Evolutionary conservation across 23 tunicate species (phyloP), one percentile per base, ranked within the genome.

Genomic region (Diplosoma virens): DNA sequence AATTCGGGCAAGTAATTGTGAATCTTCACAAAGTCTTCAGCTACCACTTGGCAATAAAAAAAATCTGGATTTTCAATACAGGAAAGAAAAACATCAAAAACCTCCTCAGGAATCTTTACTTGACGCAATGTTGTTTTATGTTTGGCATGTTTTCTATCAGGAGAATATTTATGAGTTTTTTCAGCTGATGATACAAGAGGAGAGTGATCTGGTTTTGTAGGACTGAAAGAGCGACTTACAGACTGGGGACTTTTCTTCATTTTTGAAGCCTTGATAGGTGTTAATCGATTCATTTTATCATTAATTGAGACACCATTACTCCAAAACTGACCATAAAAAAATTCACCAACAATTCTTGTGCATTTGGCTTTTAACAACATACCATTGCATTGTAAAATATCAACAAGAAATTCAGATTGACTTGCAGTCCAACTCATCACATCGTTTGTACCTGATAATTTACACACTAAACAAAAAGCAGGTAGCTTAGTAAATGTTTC

Each of bases 401-500:
- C 48, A 7, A 33, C 46, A 3, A 79, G 47, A 67, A 47, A 67
- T 6, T 18, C 5, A 14, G 20, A 29, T 11, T 48, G 76, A 3
- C 67, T 46, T 7, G 28, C 65, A 7, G 76, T 29, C 84, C 84
- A 79, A 18, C 80, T 46, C 58, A 18, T 35, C 5, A 3, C 61
- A 7, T 5, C 78, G 14, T 27, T 29, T 1, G 20, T 47, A 3
- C 61, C 78, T 21, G 60, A 33, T 24, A 76, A 24, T 29, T 76
- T 76, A 30, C 67, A 76, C 32, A 17, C 18, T 33, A 79, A 7
- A 31, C 65, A 16, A 50, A 79, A 79, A 16, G 84, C 86, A 1
- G 93, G 93, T 25, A 47, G 37, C 29, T 46, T 24, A 7, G 37
- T n/a, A 73, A 80, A 86, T 25, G 50, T 45, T 36, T 73, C 66